Conservation (phyloP, 1,140 invertebrate genomes). For the Lucilia sericata region DNA sequence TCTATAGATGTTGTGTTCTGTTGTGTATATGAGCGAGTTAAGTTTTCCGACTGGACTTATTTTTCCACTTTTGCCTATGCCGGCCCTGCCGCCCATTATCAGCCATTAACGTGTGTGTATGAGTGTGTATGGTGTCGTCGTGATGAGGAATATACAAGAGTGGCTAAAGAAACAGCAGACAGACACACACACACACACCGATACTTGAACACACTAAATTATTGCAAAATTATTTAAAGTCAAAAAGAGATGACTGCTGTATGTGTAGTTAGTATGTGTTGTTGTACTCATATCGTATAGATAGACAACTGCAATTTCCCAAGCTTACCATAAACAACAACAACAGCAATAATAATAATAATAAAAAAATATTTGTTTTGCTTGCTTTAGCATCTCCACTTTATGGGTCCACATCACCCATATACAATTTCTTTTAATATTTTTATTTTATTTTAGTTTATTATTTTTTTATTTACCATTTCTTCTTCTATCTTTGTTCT, state of each 20-base stretch:
- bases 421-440: too few species aligned
- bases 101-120: too few species aligned
- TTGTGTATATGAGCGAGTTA: too few species aligned
- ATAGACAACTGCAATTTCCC: constrained; percentile 10
- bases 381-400: neutral
- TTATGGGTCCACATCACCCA: too few species aligned
- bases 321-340: constrained; percentile 31
- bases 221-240: constrained; percentile 38
- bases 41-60: neutral
- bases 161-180: neutral
- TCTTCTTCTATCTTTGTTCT: too few species aligned
- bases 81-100: neutral
- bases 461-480: too few species aligned
- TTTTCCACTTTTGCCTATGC: neutral
- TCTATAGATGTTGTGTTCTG: neutral
- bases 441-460: too few species aligned
- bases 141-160: too few species aligned
- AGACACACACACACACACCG: neutral
- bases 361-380: constrained; percentile 12
- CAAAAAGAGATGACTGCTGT: constrained; percentile 41
- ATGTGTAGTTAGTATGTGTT: neutral
- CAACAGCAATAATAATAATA: neutral
- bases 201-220: constrained; percentile 23
- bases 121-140: too few species aligned
- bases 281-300: neutral